These are phyloP conservation scores for Rotaria sp. DNA, from an alignment of 2,888 invertebrate genomes.

Conservation along the genomic window DNA sequence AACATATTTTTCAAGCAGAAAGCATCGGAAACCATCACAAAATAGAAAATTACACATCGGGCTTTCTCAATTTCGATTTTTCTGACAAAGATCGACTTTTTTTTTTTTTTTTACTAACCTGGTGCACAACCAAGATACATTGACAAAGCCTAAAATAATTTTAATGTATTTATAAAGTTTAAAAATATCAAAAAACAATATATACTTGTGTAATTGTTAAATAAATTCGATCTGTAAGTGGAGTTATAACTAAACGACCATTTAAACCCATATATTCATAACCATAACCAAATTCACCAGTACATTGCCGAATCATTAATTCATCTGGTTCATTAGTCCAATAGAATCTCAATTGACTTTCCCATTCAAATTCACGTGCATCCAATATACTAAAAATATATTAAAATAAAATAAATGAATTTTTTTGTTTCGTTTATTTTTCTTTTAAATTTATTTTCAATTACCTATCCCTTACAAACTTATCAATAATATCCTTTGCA, in stretches of 20 bases:
- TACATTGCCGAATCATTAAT: conserved; percentile 72
- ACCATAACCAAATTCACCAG: conserved; percentile 77
- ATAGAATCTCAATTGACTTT: conserved; percentile 82
- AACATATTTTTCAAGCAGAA: too few relatives aligned
- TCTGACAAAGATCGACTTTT: too few relatives aligned
- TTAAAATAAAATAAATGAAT: conserved; percentile 51
- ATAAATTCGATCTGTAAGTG: conserved; percentile 82
- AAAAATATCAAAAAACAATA: background rate
- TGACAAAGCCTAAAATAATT: conserved; percentile 63
- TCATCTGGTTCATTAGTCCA: conserved; percentile 76
- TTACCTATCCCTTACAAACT: conserved; percentile 58
- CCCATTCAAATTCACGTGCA: conserved; percentile 81
- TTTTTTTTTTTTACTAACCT: background rate
- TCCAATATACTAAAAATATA: conserved; percentile 66
- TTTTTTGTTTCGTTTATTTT: background rate
- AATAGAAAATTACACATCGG: too few relatives aligned
- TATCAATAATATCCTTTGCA: conserved; percentile 78
- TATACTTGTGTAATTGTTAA: conserved; percentile 73
- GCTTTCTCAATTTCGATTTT: too few relatives aligned
- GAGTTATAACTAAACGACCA: conserved; percentile 80
- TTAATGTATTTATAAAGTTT: background rate
- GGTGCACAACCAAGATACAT: conserved; percentile 86
- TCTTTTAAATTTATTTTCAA: background rate
- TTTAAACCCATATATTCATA: conserved; percentile 91
- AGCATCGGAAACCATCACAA: too few relatives aligned